Conservation (phyloP, 2,888 invertebrate genomes). For the Tetragonula carbonaria region DNA sequence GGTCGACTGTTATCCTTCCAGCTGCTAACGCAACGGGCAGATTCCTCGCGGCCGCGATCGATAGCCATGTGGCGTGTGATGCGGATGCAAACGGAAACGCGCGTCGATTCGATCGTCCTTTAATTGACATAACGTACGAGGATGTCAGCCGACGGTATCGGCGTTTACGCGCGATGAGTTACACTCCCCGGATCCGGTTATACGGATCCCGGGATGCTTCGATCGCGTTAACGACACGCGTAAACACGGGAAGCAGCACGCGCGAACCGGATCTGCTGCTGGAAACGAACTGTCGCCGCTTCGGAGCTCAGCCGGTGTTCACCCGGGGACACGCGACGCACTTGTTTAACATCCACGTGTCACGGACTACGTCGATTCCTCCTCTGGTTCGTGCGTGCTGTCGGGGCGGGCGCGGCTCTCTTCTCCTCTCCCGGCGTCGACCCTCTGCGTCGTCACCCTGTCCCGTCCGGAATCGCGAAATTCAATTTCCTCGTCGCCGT, state of each 20-base stretch:
- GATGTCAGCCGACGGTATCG: constrained; percentile 11
- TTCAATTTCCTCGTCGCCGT: constrained; percentile 13
- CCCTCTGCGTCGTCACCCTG: background rate
- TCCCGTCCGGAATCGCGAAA: constrained; percentile 4
- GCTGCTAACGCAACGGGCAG: background rate
- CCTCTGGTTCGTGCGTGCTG: background rate
- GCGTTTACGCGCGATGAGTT: constrained; percentile 24
- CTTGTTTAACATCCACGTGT: constrained; percentile 27
- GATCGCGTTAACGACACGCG: constrained; percentile 47
- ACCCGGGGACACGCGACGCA: constrained; percentile 12
- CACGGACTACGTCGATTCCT: constrained; percentile 4
- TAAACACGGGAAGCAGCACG: constrained; percentile 36
- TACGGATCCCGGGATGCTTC: background rate
- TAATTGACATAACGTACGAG: constrained; percentile 42
- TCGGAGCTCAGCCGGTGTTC: background rate
- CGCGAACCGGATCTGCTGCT: background rate
- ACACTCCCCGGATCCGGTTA: constrained; percentile 1
- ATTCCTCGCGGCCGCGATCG: background rate
- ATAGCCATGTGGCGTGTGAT: constrained; percentile 5
- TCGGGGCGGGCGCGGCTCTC: no score
- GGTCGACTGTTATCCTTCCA: no score
- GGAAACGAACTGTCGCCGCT: constrained; percentile 35
- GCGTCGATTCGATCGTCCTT: constrained; percentile 28
- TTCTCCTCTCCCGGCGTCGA: background rate
- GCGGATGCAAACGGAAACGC: constrained; percentile 13